Evolutionary conservation across 2,797 vertebrate genomes (phyloP), one percentile per base, ranked within the genome.

Genomic region (Hirundo rustica): DNA sequence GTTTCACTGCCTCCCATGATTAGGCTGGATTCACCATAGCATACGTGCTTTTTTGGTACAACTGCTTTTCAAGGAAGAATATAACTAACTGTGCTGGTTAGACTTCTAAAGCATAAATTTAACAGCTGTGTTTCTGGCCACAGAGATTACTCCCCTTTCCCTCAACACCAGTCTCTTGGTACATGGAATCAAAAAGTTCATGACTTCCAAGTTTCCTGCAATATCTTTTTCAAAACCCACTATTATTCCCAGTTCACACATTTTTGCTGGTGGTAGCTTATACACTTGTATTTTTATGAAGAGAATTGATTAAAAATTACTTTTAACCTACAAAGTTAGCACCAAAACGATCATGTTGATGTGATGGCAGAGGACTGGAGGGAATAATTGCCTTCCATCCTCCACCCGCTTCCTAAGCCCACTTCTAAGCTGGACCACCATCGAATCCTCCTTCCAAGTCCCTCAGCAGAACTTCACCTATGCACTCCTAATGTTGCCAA

Each of bases 401-500:
- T 85, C 87, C 85, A 58, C 61, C 45, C 11, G 3, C 60, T 82
- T 80, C 67, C 80, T 86, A 77, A 93, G 34, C 58, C 78, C 85
- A 67, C 73, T 76, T 80, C 42, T 92, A 81, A 77, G 22, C 23
- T 58, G 48, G 94, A 92, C 86, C 93, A 97, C 88, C 76, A 65
- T 36, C 1, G 16, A 51, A 88, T 95, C 47, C 32, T 89, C 76
- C 68, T 70, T 50, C 23, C 64, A 30, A 78, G 45, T 60, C 48
- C 86, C 77, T 65, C 64, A 60, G 73, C 53, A 94, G 89, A 89
- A 89, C 55, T 89, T 64, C 67, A 86, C 48, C 66, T 68, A 34
- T 58, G 83, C 3, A 3, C 29, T 79, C 68, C 47, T 78, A 12
- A 64, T 34, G 51, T 57, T 94, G 93, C 86, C 84, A 95, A 93